Base-by-base conservation (phyloP, 2,888 invertebrate species). In the Didymodactylos carnosus region DNA sequence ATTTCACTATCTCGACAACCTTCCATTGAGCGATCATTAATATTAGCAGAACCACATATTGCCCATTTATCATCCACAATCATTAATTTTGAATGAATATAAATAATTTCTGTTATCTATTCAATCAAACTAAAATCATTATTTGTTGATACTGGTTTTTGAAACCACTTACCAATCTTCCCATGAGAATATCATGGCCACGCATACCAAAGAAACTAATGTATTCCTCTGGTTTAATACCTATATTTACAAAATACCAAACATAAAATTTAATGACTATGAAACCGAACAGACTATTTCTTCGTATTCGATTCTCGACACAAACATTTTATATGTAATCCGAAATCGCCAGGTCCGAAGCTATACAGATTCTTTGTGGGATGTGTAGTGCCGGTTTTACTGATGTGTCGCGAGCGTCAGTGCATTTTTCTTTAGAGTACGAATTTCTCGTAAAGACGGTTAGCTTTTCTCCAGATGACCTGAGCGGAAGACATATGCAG, bases 51-150 rank as follows among this genome's bases (percentile, higher is more conserved):
- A 27, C 97, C 97, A 79, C 94, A 94, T 77, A 98, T 93, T 0
- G 92, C 88, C 4, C 88, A 80, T 86, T 88, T 88, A 83, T 98
- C 97, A 81, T 98, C 97, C 0, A 90, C 90, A 76, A 98, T 92
- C 84, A 98, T 87, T 75, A 98, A 84, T 84, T 98, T 98, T 75
- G 94, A 94, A 84, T 98, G 97, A n/a, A 98, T 94, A 83, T 98
- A 98, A 75, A 98, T 89, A 13, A 97, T 85, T 83, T 97, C 97
- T 0, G 94, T 92, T 70, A 94, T 88, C 41, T 39, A 25, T 25
- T 16, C 14, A 6, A 39, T 14, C 8, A 23, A 39, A 6, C 3
- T n/a, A 10, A 39, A 19, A 41, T n/a, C 8, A 27, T 39, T 35
- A n/a, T 43, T 23, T 49, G 2, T 23, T 5, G 23, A 8, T 16